Conservation (phyloP, 1,140 invertebrate species). For the Medauroidea extradentata region DNA sequence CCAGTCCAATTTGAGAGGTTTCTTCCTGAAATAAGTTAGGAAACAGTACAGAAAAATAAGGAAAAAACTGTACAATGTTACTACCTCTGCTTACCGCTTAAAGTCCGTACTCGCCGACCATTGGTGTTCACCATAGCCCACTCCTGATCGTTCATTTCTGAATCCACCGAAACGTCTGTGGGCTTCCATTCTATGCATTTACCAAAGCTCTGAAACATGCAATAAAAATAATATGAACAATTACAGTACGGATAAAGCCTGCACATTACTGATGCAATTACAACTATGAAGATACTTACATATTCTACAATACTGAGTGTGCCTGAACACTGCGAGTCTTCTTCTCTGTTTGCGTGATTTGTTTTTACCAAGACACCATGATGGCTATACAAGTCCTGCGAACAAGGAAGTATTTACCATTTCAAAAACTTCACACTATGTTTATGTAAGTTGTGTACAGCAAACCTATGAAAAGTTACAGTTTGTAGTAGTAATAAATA, state of each 20-base stretch:
- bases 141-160: constrained; percentile 71
- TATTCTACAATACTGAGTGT: constrained; percentile 11
- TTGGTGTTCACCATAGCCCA: constrained; percentile 73
- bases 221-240: background rate
- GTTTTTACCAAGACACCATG: constrained; percentile 7
- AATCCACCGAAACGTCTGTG: constrained; percentile 65
- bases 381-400: constrained; percentile 12
- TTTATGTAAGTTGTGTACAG: too few relatives aligned
- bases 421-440: too few relatives aligned
- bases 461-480: too few relatives aligned
- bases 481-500: too few relatives aligned
- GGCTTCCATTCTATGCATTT: constrained; percentile 75
- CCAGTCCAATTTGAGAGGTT: too few relatives aligned
- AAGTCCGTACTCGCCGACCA: constrained; percentile 47
- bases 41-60: too few relatives aligned
- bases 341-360: background rate
- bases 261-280: background rate
- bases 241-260: background rate
- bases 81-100: constrained; percentile 45
- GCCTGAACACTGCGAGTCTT: constrained; percentile 11
- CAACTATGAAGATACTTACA: background rate
- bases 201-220: constrained; percentile 38
- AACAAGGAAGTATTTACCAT: background rate
- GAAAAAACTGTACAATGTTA: background rate
- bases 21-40: too few relatives aligned